These are phyloP conservation scores for Mesembrinibis cayennensis DNA, from an alignment of 2,113 vertebrate species.

Conservation along the genomic window DNA sequence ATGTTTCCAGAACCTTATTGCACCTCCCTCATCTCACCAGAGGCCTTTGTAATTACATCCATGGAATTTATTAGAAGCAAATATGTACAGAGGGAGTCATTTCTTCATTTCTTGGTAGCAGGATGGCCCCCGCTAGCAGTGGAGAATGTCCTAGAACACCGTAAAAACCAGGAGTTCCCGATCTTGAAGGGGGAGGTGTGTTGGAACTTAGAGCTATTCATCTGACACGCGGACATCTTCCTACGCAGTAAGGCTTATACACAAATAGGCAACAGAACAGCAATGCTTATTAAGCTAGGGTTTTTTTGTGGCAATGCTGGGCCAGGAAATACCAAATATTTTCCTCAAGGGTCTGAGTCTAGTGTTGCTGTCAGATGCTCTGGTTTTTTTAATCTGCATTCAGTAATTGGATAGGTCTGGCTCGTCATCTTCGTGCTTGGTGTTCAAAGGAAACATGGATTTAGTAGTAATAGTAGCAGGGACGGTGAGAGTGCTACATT, in stretches of 20 bases:
- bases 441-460: neutral
- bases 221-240: neutral
- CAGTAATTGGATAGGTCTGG: neutral
- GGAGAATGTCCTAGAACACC: neutral
- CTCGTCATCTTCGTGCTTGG: neutral
- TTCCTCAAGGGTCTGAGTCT: neutral
- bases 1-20: neutral
- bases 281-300: neutral
- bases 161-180: neutral
- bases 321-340: neutral
- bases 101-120: neutral
- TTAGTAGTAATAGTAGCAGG: neutral
- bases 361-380: neutral
- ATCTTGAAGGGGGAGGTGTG: neutral
- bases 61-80: neutral
- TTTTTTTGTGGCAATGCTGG: neutral
- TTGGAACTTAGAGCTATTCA: neutral
- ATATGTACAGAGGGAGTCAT: neutral
- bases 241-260: neutral
- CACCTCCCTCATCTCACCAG: neutral
- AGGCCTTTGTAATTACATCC: neutral
- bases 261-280: neutral
- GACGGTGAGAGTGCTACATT: rapidly evolving
- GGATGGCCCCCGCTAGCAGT: neutral
- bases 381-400: neutral